Evolutionary conservation across 2,797 vertebrate genomes (phyloP), one percentile per base, ranked within the genome.

Genomic region (Myoxocephalus aenaeus): DNA sequence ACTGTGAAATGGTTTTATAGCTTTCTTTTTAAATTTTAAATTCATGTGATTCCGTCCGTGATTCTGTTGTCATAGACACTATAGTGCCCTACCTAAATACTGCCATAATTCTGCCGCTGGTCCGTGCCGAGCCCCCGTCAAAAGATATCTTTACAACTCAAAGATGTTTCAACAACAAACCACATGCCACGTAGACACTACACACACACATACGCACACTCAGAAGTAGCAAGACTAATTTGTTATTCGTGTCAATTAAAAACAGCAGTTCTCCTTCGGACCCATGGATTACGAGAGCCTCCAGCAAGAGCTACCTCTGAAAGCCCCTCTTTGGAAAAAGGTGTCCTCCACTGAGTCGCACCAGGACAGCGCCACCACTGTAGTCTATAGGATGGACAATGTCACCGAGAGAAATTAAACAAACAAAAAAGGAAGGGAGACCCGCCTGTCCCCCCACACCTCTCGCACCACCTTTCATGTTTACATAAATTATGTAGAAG

Each of bases 351-450:
- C 92, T 8, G 98, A 99, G 96, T 96, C 96, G 87, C 96, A 97
- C 90, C 95, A 98, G 95, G 97, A 99, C 96, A 96, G 96, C 95
- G 97, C 97, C 93, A 99, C 97, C 93, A 99, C 97, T 94, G 90
- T 99, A 97, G 97, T 99, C 80, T 99, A 98, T 98, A 98, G 98
- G 95, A 97, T 98, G 97, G 97, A 97, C 95, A 95, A 93, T 92
- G 95, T 95, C 87, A 93, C 90, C 92, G 95, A 99, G 88, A 87
- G 79, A 90, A 82, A 72, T 86, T n/a, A 38, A 73, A 46, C 20
- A 42, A 44, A 15, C 6, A 5, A 7, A 72, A 44, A 75, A 58
- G 10, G 48, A 51, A 51, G 48, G 57, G 70, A 82, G 15, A 48
- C 51, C 36, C 25, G 27, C 29, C 25, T 61, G 57, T 18, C 29